Evolutionary conservation across 2,113 vertebrate genomes (phyloP).

Genomic region (Odocoileus hemionus): DNA sequence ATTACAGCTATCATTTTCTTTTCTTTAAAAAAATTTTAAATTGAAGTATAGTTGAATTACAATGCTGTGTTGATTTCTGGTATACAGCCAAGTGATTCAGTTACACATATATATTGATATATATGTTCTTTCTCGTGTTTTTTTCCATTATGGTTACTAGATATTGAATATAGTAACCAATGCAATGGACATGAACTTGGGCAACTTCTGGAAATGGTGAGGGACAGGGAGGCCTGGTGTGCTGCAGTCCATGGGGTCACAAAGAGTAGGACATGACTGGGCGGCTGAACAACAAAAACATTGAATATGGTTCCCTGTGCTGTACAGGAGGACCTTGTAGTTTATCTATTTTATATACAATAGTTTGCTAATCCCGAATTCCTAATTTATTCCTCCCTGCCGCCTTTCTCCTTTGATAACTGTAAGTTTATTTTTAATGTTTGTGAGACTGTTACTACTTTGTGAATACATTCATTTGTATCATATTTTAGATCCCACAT

Average conservation of each 20-base stretch:
- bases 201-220: neutral
- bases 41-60: neutral
- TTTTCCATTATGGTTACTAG: neutral
- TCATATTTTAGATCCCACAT: neutral
- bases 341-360: neutral
- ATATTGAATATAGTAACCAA: neutral
- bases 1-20: neutral
- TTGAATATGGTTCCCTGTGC: neutral
- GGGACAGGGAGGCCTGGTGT: neutral
- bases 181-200: neutral
- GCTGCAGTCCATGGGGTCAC: neutral
- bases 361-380: neutral
- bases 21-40: neutral
- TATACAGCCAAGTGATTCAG: neutral
- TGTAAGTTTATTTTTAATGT: neutral
- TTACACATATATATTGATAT: neutral
- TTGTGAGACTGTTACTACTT: neutral
- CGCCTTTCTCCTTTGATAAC: neutral
- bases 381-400: neutral
- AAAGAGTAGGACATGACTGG: neutral
- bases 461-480: neutral
- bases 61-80: neutral
- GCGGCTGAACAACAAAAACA: accelerated
- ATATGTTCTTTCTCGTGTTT: neutral
- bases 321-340: neutral